Conservation (phyloP, 2,797 vertebrate genomes). For the Coendou prehensilis region DNA sequence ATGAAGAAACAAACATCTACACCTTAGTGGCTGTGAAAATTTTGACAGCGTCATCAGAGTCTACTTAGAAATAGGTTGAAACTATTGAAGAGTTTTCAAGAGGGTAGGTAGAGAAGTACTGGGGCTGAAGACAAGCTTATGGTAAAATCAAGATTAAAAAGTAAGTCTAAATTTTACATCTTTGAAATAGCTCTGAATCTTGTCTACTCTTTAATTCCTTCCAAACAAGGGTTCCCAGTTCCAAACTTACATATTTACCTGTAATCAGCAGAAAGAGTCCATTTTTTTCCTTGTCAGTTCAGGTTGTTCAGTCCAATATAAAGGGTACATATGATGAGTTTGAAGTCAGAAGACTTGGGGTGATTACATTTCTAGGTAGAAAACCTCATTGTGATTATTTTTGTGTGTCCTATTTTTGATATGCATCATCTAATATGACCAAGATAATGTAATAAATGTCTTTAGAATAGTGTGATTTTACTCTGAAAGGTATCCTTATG, state of each 20-base stretch:
- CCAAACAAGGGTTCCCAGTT: neutral
- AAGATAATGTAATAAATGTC: neutral
- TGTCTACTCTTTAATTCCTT: neutral
- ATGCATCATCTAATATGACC: neutral
- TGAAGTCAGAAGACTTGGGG: neutral
- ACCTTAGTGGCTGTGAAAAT: neutral
- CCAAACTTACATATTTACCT: neutral
- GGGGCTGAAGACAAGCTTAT: neutral
- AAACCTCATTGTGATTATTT: neutral
- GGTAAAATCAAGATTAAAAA: neutral
- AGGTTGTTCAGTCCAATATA: neutral
- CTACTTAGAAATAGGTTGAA: neutral
- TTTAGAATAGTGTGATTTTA: constrained; percentile 36
- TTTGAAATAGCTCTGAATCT: neutral
- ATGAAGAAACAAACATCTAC: neutral
- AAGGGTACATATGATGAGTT: neutral
- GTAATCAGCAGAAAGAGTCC: neutral
- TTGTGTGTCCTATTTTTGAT: constrained; percentile 31
- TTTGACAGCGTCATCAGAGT: neutral
- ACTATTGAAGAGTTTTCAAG: neutral
- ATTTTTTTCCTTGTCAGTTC: neutral
- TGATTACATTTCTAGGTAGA: neutral
- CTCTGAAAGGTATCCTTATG: neutral
- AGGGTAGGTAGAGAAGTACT: neutral
- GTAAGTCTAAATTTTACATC: neutral